phyloP scores from a whole-genome alignment of 2,113 vertebrate species.

The Gnathonemus echidnorhynchus region DNA sequence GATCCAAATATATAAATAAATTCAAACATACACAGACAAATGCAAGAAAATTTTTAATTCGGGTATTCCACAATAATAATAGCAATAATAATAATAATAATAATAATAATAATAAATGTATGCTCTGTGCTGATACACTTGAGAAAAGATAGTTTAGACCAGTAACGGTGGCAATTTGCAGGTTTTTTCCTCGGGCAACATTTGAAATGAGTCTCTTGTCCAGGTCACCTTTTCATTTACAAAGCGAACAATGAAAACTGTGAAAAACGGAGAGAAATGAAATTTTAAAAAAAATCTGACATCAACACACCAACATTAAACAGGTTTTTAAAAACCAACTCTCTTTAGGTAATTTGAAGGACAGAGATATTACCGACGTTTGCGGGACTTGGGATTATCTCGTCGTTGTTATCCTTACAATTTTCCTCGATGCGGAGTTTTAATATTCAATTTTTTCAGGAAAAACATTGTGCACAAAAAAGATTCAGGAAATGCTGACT shows the following conservation, averaged over 20 bases:
- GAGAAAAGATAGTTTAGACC: neutral
- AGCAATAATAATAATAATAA: neutral
- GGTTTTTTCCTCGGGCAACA: neutral
- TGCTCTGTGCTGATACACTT: neutral
- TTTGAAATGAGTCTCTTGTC: too few species aligned
- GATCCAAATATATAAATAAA: neutral
- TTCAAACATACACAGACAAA: neutral
- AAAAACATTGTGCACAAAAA: neutral
- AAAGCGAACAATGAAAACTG: neutral
- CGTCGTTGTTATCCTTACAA: neutral
- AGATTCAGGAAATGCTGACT: neutral
- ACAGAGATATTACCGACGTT: neutral
- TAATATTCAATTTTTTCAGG: neutral
- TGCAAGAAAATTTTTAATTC: neutral
- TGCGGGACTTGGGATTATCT: neutral
- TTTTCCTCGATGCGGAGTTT: neutral
- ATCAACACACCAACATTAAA: neutral
- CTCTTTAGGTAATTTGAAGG: neutral
- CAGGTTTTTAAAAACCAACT: neutral
- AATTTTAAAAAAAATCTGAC: neutral
- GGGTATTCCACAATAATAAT: neutral
- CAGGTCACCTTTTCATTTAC: constrained; percentile 1
- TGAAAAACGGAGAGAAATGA: neutral
- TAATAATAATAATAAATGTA: neutral
- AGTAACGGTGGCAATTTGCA: neutral